phyloP scores from a whole-genome alignment of 2,797 vertebrate species.

The Phrynocephalus guinanensis region DNA sequence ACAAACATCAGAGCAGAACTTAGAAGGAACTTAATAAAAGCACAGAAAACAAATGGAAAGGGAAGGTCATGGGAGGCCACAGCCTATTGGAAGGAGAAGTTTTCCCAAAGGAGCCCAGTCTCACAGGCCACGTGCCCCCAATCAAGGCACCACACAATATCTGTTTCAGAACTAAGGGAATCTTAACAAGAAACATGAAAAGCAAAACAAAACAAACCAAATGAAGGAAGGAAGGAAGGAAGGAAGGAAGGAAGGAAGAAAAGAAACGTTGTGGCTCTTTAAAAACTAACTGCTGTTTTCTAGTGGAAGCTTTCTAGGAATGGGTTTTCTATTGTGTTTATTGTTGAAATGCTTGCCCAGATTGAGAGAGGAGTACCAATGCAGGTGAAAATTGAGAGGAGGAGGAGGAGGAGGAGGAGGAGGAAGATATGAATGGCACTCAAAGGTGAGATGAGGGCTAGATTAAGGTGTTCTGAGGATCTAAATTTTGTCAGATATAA shows the following conservation, averaged over 20 bases:
- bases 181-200: too few relatives aligned
- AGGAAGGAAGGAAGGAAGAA: background rate
- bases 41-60: constrained; percentile 76
- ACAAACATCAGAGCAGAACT: constrained; percentile 75
- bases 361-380: too few relatives aligned
- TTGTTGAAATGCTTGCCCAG: too few relatives aligned
- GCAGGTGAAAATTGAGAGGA: too few relatives aligned
- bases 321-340: too few relatives aligned
- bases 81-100: background rate
- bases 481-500: background rate
- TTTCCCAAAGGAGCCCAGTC: background rate
- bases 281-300: too few relatives aligned
- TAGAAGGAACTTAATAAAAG: constrained; percentile 72
- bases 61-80: constrained; percentile 51
- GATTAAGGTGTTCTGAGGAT: background rate
- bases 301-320: too few relatives aligned
- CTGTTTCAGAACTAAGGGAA: background rate
- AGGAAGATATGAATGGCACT: background rate
- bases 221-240: too few relatives aligned
- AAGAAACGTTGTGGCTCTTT: background rate
- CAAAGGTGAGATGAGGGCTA: background rate
- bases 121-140: background rate
- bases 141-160: background rate
- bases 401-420: too few relatives aligned
- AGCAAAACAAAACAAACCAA: background rate